Evolutionary conservation across 2,113 vertebrate genomes (phyloP).

Genomic region (Bos javanicus): DNA sequence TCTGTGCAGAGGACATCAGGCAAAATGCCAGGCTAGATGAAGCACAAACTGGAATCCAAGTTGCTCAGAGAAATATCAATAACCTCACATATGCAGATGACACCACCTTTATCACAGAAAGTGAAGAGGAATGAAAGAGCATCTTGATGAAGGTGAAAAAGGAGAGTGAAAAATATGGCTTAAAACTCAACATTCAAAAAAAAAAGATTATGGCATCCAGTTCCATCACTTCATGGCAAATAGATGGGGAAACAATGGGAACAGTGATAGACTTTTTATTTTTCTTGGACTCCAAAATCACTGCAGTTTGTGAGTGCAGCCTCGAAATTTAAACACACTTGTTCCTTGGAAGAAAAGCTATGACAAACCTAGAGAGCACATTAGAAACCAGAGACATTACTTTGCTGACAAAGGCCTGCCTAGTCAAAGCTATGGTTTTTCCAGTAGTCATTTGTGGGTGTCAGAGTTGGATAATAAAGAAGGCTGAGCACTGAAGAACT

Average conservation of each 20-base stretch:
- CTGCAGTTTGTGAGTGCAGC: not conserved
- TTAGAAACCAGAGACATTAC: not conserved
- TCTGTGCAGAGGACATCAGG: not conserved
- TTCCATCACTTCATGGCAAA: not conserved
- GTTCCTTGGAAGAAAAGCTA: not conserved
- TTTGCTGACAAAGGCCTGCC: not conserved
- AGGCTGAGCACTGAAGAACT: not conserved
- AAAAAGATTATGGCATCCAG: not conserved
- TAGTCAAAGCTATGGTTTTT: not conserved
- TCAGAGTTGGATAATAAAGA: not conserved
- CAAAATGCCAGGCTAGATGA: not conserved
- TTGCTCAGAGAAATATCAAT: not conserved
- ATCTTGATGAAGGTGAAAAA: not conserved
- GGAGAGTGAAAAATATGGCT: not conserved
- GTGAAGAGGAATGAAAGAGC: not conserved
- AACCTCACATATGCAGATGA: not conserved
- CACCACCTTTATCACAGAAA: not conserved
- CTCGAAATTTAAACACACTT: not conserved
- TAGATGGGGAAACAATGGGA: not conserved
- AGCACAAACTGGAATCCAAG: not conserved
- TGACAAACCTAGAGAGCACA: not conserved
- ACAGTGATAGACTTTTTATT: not conserved
- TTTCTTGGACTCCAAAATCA: not conserved
- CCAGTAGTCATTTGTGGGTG: not conserved
- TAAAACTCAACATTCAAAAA: not conserved